Percentiles rank a stretch among this genome's conserved stretches.
phyloP scores from a whole-genome alignment of 1,140 invertebrate species.

The Atta cephalotes region DNA sequence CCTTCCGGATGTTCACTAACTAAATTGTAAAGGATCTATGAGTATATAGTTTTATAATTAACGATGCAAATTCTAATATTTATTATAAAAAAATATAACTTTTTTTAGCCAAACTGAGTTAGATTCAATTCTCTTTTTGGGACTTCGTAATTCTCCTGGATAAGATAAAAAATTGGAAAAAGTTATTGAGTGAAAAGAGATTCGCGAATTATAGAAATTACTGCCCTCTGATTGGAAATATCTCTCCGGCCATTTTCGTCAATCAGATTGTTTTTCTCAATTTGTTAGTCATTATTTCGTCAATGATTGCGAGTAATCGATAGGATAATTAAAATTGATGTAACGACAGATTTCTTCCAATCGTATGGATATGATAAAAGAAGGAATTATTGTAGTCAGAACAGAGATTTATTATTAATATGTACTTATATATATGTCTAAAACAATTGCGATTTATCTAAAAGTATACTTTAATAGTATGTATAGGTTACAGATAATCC shows the following conservation, averaged over 20 bases:
- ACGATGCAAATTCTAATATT: background rate
- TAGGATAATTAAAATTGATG: conserved; percentile 36
- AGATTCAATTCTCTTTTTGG: conserved; percentile 36
- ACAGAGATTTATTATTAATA: conserved; percentile 38
- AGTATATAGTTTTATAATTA: background rate
- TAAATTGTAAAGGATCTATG: background rate
- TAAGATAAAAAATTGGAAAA: conserved; percentile 13
- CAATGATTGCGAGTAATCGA: conserved; percentile 45
- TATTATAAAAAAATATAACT: background rate
- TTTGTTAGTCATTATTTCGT: conserved; percentile 9
- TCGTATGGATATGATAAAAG: background rate
- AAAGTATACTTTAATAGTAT: conserved; percentile 5
- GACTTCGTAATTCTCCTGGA: conserved; percentile 46
- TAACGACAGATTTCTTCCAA: conserved; percentile 16
- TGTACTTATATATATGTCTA: conserved; percentile 25
- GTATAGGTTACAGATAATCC: conserved; percentile 10
- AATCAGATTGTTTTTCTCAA: conserved; percentile 49
- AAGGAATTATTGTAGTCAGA: conserved; percentile 26
- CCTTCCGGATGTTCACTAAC: background rate
- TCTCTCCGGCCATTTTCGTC: conserved; percentile 67
- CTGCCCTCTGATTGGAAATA: conserved; percentile 57
- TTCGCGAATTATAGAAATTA: background rate
- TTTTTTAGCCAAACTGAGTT: background rate
- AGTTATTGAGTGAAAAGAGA: background rate
- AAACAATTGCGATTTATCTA: conserved; percentile 28